Percentiles rank a stretch among this genome's conserved stretches.
Conservation (phyloP, 2,888 invertebrate species). For the Ptychoptera albimana region DNA sequence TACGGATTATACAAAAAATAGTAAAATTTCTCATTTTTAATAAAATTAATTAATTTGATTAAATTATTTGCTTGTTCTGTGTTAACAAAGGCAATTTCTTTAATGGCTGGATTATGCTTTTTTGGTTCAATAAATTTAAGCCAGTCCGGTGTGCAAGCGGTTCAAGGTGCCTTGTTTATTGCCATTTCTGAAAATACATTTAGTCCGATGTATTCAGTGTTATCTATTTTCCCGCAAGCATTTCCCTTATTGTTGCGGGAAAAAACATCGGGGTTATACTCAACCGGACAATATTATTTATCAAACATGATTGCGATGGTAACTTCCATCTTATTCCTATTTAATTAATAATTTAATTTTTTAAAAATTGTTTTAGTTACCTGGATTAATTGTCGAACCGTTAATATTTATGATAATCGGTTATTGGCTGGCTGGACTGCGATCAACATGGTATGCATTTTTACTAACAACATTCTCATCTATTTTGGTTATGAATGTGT, state of each 20-base stretch:
- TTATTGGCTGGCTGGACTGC: slow-evolving; percentile 77
- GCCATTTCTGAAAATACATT: slow-evolving; percentile 84
- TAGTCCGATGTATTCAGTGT: slow-evolving; percentile 77
- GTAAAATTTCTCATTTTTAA: slow-evolving; percentile 37
- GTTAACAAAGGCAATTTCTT: slow-evolving; percentile 45
- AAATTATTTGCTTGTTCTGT: no score
- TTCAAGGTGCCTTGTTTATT: slow-evolving; percentile 76
- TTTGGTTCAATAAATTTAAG: slow-evolving; percentile 53
- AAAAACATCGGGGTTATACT: slow-evolving; percentile 66
- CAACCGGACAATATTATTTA: slow-evolving; percentile 62
- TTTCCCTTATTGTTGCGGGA: slow-evolving; percentile 70
- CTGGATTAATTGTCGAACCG: slow-evolving; percentile 72
- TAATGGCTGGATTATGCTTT: slow-evolving; percentile 75
- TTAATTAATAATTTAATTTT: slow-evolving; percentile 12
- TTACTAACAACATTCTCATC: slow-evolving; percentile 49
- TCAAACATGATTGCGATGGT: slow-evolving; percentile 70
- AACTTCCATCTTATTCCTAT: slow-evolving; percentile 18
- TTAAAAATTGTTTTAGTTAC: slow-evolving; percentile 40
- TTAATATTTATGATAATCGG: slow-evolving; percentile 63
- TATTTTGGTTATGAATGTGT: slow-evolving; percentile 56
- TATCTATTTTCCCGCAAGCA: slow-evolving; percentile 66
- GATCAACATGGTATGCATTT: slow-evolving; percentile 49
- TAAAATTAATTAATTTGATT: slow-evolving; percentile 5
- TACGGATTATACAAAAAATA: slow-evolving; percentile 67
- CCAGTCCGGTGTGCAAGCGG: slow-evolving; percentile 72